Conservation (phyloP, 2,113 vertebrate species). For the Paratilapia polleni region DNA sequence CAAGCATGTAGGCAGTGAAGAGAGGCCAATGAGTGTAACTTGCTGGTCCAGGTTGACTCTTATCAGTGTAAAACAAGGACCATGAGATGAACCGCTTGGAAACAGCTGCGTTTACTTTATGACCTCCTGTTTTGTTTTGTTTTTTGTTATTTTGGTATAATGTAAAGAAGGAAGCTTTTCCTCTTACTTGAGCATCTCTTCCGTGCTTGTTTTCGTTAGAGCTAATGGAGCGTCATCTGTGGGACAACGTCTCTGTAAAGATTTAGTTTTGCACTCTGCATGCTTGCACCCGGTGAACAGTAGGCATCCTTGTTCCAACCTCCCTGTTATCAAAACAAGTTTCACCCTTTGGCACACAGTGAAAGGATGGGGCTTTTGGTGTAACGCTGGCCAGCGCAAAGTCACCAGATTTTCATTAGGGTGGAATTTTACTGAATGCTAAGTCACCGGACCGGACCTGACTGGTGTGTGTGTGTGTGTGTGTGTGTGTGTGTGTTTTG, state of each 20-base stretch:
- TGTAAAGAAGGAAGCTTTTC: not conserved
- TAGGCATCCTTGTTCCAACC: conserved; percentile 26
- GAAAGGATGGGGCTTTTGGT: conserved; percentile 58
- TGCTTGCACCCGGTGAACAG: not conserved
- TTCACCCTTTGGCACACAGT: conserved; percentile 43
- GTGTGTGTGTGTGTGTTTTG: too few species aligned
- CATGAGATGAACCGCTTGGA: too few species aligned
- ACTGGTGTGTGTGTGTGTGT: conserved; percentile 10
- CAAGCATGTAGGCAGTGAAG: not conserved
- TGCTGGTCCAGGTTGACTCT: not conserved
- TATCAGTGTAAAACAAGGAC: not conserved
- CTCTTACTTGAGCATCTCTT: not conserved
- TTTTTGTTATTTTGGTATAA: not conserved
- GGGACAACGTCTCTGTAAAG: not conserved
- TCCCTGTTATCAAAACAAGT: conserved; percentile 56
- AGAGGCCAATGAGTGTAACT: not conserved
- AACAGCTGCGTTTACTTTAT: not conserved
- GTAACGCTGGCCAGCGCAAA: conserved; percentile 18
- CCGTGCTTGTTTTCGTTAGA: not conserved
- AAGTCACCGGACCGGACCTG: conserved; percentile 47
- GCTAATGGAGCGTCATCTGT: not conserved
- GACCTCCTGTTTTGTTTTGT: too few species aligned
- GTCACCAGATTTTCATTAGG: conserved; percentile 70
- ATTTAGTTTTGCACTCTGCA: not conserved
- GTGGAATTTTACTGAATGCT: conserved; percentile 58